Evolutionary conservation across 23 tunicate species (phyloP).

Genomic region (Ciona savignyi): DNA sequence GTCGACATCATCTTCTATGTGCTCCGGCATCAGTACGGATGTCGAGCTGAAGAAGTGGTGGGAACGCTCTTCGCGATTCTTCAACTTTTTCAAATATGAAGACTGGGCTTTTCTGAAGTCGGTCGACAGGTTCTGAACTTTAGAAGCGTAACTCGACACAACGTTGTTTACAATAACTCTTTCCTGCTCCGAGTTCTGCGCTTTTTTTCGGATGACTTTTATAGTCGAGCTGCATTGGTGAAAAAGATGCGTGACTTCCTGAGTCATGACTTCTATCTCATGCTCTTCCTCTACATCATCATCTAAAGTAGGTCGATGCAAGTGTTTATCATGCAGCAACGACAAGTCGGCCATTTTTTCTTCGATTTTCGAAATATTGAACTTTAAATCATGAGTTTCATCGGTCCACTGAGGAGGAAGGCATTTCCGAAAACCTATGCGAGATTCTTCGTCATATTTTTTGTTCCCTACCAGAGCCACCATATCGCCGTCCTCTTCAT

Average conservation of each 20-base stretch:
- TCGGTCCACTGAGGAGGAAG: constrained; percentile 24
- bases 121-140: constrained; percentile 45
- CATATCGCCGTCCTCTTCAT: constrained; percentile 55
- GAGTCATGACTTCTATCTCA: constrained; percentile 59
- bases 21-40: constrained; percentile 73
- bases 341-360: constrained; percentile 59
- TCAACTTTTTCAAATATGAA: constrained; percentile 67
- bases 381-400: constrained; percentile 43
- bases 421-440: neutral
- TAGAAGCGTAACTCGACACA: constrained; percentile 42
- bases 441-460: neutral
- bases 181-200: constrained; percentile 34
- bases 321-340: constrained; percentile 55
- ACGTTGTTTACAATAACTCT: constrained; percentile 58
- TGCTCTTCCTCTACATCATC: constrained; percentile 81
- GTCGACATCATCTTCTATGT: constrained; percentile 55
- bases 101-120: constrained; percentile 70
- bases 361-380: constrained; percentile 36
- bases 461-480: constrained; percentile 50
- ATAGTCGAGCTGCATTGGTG: constrained; percentile 53
- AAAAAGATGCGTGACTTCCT: constrained; percentile 70
- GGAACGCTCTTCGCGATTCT: constrained; percentile 73
- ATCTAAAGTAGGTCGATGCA: constrained; percentile 79
- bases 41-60: constrained; percentile 53
- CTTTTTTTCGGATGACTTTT: constrained; percentile 19